A percentile compares a stretch with the other conserved stretches of the same genome.
These are phyloP conservation scores for Bombus terrestris DNA, from an alignment of 1,140 invertebrate species.

Conservation along the genomic window DNA sequence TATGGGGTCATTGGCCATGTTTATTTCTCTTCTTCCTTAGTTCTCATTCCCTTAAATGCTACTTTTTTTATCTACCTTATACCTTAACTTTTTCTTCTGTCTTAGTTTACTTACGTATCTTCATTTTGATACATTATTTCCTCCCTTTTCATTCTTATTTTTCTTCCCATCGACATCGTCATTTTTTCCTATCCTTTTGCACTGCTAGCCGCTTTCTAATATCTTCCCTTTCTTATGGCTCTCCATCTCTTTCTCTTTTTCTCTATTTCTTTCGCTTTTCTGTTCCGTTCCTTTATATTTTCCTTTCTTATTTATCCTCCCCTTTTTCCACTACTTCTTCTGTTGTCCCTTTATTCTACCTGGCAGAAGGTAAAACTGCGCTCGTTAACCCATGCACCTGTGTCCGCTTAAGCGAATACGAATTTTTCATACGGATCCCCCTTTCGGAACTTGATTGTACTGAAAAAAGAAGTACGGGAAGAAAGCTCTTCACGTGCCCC, in stretches of 20 bases:
- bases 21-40: constrained; percentile 2
- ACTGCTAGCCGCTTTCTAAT: not conserved
- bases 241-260: constrained; percentile 12
- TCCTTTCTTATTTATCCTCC: constrained; percentile 13
- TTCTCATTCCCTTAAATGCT: not conserved
- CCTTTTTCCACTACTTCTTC: constrained; percentile 31
- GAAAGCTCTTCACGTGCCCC: constrained; percentile 28
- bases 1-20: constrained; percentile 5
- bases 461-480: constrained; percentile 2
- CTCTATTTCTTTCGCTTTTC: constrained; percentile 20
- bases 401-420: constrained; percentile 65
- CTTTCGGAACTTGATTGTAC: not conserved
- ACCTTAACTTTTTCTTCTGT: not conserved
- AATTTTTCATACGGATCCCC: constrained; percentile 71
- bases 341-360: constrained; percentile 43
- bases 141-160: not conserved
- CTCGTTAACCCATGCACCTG: constrained; percentile 76
- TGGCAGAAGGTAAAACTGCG: constrained; percentile 44
- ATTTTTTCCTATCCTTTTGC: constrained; percentile 4
- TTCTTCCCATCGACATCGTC: constrained; percentile 1
- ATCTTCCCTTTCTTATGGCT: not conserved
- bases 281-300: constrained; percentile 22
- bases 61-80: not conserved
- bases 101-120: not conserved
- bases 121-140: not conserved